Evolutionary conservation across 1,140 invertebrate species (phyloP), one percentile per base, ranked within the genome.

Genomic region (Diorhabda carinulata): DNA sequence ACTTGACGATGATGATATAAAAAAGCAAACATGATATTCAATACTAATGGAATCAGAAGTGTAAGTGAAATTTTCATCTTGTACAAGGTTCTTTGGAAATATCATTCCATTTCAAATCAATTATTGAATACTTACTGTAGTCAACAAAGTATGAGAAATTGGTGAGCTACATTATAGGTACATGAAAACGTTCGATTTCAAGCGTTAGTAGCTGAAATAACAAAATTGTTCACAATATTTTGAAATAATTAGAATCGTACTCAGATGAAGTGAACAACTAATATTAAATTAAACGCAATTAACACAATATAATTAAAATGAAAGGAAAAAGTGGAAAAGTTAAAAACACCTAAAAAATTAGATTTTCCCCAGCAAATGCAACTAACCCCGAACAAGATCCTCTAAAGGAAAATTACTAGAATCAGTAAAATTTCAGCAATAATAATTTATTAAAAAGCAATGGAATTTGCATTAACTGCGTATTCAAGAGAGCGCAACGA

Each of bases 51-150:
- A 40, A 60, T 42, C 9, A 6, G 42, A 60, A 60, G 58, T 60
- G 58, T 41, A 60, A 60, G 58, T 60, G 58, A 60, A n/a, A 60
- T 60, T 8, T 41, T 10, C 10, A 60, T 8, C 25, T 25, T 25
- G 25, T 25, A 25, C 25, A 41, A 41, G 58, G 5, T 41, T 7
- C 3, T 25, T 10, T 3, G 25, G 42, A 6, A 25, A 41, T 60
- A 60, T 60, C 42, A 3, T 41, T 60, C 6, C 25, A 60, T 60
- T 60, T 60, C 25, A 41, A 60, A 60, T 60, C 58, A 3, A 41
- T 7, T 25, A 7, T 7, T 60, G 58, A 60, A 4, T 60, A 41
- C 5, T 3, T 25, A 42, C 25, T 25, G 57, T 3, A 57, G 57
- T 57, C 3, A 40, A 6, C 10, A 25, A 8, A 3, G 4, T 7